A percentile compares a stretch with the other conserved stretches of the same genome.
Conservation (phyloP, 2,797 vertebrate genomes). For the Mormyrus proboscirostris region DNA sequence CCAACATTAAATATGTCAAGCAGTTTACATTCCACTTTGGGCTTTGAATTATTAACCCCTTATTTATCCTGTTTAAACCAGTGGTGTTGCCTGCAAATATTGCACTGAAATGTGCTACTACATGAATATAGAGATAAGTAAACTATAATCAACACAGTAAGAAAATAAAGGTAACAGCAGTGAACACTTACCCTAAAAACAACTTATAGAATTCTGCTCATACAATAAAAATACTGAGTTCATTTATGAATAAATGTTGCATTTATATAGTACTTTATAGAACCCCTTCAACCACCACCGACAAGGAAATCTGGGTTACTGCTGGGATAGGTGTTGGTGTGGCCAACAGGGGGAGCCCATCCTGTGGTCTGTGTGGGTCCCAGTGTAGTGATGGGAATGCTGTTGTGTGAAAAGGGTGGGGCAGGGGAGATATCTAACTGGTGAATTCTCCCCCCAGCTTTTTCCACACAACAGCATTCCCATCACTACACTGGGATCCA, state of each 20-base stretch:
- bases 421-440: too few relatives aligned
- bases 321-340: background rate
- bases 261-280: background rate
- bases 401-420: background rate
- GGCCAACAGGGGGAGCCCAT: too few relatives aligned
- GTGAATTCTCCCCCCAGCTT: too few relatives aligned
- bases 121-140: background rate
- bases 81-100: background rate
- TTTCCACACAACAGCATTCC: too few relatives aligned
- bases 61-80: background rate
- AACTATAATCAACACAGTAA: background rate
- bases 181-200: background rate
- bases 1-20: background rate
- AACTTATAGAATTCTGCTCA: background rate
- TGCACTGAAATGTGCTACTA: background rate
- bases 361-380: background rate
- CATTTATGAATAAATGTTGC: background rate
- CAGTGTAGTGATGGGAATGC: background rate
- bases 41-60: background rate
- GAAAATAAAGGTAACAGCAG: background rate
- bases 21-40: background rate
- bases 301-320: background rate
- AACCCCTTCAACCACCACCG: background rate
- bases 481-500: background rate
- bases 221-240: background rate